phyloP scores from a whole-genome alignment of 2,797 vertebrate species.

The Discoglossus pictus region DNA sequence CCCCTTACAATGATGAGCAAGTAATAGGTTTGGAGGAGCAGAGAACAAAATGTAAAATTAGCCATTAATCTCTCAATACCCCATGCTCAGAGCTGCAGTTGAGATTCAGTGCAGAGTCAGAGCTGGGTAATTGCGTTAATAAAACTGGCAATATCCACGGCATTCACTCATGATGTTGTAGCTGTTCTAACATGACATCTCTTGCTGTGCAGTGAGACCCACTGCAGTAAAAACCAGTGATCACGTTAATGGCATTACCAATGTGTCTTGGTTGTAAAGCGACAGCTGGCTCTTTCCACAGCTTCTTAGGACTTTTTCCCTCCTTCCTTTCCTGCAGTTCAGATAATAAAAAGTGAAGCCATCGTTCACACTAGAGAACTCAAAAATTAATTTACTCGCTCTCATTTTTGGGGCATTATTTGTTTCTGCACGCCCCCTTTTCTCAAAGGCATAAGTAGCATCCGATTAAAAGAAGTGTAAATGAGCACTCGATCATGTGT shows the following conservation, averaged over 20 bases:
- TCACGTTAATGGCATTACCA: constrained; percentile 31
- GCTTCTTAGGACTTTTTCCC: constrained; percentile 22
- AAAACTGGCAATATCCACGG: constrained; percentile 35
- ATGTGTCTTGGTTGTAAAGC: constrained; percentile 30
- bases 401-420: constrained; percentile 37
- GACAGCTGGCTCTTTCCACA: constrained; percentile 44
- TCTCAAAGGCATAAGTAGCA: constrained; percentile 34
- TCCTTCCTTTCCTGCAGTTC: constrained; percentile 29
- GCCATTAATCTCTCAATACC: constrained; percentile 49
- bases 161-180: constrained; percentile 31
- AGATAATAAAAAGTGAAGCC: constrained; percentile 48
- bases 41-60: constrained; percentile 49
- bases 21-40: constrained; percentile 45
- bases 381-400: constrained; percentile 44
- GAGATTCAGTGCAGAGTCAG: constrained; percentile 39
- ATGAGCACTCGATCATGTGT: constrained; percentile 34
- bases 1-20: constrained; percentile 46
- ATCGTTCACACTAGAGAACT: constrained; percentile 42
- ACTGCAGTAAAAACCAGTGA: constrained; percentile 30
- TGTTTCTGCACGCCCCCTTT: constrained; percentile 25
- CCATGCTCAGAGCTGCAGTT: constrained; percentile 42
- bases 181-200: constrained; percentile 33
- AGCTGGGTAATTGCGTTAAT: constrained; percentile 44
- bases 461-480: constrained; percentile 53
- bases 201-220: constrained; percentile 39